A percentile compares a stretch with the other conserved stretches of the same genome.
phyloP scores from a whole-genome alignment of 2,888 invertebrate species.

The Ypsolopha sequella region DNA sequence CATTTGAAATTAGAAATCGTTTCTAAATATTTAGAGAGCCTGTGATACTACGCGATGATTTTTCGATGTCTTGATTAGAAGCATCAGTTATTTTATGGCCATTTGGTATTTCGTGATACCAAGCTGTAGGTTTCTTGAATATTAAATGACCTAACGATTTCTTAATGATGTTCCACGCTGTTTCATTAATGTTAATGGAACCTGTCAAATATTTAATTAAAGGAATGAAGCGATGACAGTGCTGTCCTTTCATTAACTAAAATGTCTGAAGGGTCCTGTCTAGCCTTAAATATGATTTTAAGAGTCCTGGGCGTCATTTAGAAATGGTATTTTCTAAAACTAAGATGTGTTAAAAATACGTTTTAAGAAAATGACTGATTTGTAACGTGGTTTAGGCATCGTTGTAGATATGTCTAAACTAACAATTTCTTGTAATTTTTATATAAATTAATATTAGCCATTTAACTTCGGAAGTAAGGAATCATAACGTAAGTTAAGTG shows the following conservation, averaged over 20 bases:
- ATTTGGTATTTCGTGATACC: slow-evolving; percentile 1
- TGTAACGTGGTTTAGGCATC: slow-evolving; percentile 46
- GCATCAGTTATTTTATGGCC: neutral
- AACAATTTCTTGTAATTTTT: slow-evolving; percentile 42
- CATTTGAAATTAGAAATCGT: slow-evolving; percentile 10
- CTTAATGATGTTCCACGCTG: neutral
- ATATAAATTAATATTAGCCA: slow-evolving; percentile 18
- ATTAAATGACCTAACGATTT: neutral
- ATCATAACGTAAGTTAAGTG: slow-evolving; percentile 14
- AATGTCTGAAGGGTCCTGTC: neutral
- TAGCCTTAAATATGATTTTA: neutral
- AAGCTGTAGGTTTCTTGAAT: neutral
- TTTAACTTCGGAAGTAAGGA: slow-evolving; percentile 13
- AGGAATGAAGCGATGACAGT: neutral
- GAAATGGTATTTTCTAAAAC: slow-evolving; percentile 8
- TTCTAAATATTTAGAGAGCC: slow-evolving; percentile 18
- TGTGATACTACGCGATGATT: slow-evolving; percentile 28
- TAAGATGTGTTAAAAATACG: slow-evolving; percentile 23
- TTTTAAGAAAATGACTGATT: slow-evolving; percentile 60
- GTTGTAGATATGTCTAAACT: slow-evolving; percentile 49
- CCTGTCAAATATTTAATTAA: slow-evolving; percentile 1
- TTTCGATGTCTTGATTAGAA: slow-evolving; percentile 9
- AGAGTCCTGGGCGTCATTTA: slow-evolving; percentile 1
- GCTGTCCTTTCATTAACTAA: neutral
- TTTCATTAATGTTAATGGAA: neutral